Conservation (phyloP, 2,888 invertebrate genomes). For the Amblyjoppa proteus region DNA sequence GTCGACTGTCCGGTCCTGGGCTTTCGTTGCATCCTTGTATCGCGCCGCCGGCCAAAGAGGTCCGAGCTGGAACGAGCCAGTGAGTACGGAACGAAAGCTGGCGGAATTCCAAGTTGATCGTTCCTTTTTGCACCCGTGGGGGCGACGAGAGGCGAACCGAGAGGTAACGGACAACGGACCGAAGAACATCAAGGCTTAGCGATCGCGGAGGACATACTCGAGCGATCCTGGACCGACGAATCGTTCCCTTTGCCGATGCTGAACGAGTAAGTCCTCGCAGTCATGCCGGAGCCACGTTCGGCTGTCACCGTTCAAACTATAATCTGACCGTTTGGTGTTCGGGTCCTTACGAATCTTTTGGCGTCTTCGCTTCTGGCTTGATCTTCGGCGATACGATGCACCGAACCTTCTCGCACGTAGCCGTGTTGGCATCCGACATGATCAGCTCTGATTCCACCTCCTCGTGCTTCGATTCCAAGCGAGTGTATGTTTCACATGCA, state of each 20-base stretch:
- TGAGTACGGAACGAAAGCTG: constrained; percentile 66
- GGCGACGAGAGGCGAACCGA: constrained; percentile 18
- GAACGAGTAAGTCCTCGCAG: constrained; percentile 23
- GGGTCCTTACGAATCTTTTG: constrained; percentile 72
- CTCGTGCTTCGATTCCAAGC: background rate
- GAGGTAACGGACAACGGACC: constrained; percentile 32
- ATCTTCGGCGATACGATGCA: constrained; percentile 24
- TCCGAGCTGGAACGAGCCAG: constrained; percentile 46
- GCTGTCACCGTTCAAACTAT: constrained; percentile 33
- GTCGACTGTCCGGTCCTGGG: constrained; percentile 49
- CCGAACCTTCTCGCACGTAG: constrained; percentile 47
- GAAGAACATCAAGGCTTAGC: constrained; percentile 36
- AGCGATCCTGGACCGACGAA: constrained; percentile 32
- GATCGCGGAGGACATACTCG: constrained; percentile 35
- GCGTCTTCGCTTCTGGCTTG: constrained; percentile 26
- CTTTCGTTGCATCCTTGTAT: constrained; percentile 65
- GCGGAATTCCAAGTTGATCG: constrained; percentile 67
- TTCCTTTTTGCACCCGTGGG: constrained; percentile 57
- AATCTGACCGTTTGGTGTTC: constrained; percentile 18
- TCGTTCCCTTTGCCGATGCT: constrained; percentile 1
- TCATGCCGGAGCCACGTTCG: constrained; percentile 28
- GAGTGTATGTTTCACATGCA: constrained; percentile 72
- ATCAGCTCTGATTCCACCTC: constrained; percentile 1
- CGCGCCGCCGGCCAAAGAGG: constrained; percentile 59
- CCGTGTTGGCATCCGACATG: constrained; percentile 44